Conservation (phyloP, 1,140 invertebrate genomes). For the Nebria ingens region DNA sequence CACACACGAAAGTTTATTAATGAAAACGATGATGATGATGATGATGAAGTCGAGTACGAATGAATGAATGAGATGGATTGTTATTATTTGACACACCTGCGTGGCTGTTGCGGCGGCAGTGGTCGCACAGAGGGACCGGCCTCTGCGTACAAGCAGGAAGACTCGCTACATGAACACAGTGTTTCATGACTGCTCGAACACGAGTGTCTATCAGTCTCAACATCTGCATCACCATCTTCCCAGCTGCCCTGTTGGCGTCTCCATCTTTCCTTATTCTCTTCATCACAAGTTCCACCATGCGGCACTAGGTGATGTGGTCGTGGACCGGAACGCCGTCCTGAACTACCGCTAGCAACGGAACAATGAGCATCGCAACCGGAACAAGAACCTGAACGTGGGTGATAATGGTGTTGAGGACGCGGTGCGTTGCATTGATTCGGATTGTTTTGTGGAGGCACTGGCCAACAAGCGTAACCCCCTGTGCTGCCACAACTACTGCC, state of each 20-base stretch:
- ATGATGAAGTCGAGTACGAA: too few species aligned
- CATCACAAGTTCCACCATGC: constrained; percentile 23
- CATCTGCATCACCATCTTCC: constrained; percentile 16
- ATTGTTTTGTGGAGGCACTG: constrained; percentile 21
- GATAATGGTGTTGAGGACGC: constrained; percentile 18
- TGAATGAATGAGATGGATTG: too few species aligned
- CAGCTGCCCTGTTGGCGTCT: constrained; percentile 15
- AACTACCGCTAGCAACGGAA: constrained; percentile 26
- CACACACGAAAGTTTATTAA: too few species aligned
- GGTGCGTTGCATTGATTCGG: constrained; percentile 12
- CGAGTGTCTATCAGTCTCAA: constrained; percentile 28
- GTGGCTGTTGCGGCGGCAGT: background rate
- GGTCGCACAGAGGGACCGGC: constrained; percentile 22
- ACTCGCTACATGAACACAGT: constrained; percentile 33
- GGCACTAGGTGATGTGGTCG: constrained; percentile 20
- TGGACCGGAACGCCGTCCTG: constrained; percentile 20
- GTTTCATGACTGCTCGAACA: constrained; percentile 34
- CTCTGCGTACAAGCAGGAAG: constrained; percentile 33
- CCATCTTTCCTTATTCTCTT: constrained; percentile 24
- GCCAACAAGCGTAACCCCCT: constrained; percentile 30
- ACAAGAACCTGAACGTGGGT: constrained; percentile 26
- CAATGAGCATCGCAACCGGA: constrained; percentile 27
- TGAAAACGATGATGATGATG: too few species aligned
- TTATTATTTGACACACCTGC: background rate
- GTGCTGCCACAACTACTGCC: constrained; percentile 28